Percentiles rank a stretch among this genome's conserved stretches.
These are phyloP conservation scores for Percopsis transmontana DNA, from an alignment of 2,113 vertebrate genomes.

Conservation along the genomic window DNA sequence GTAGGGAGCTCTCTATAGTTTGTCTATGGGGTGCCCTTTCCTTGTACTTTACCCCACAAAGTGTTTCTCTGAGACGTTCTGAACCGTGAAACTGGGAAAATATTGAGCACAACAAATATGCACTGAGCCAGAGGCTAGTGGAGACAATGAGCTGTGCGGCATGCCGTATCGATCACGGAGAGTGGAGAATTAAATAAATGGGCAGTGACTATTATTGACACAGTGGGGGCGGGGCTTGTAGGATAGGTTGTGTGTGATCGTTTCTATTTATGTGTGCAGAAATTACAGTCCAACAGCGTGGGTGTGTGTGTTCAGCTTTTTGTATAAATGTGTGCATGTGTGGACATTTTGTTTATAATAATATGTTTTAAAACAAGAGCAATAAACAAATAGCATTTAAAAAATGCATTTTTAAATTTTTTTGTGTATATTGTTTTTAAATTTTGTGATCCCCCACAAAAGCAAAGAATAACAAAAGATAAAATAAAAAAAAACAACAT, in stretches of 20 bases:
- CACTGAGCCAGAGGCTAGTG: not conserved
- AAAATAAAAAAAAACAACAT: not conserved
- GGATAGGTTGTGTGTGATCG: not conserved
- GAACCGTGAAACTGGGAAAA: not conserved
- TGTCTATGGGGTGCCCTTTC: constrained; percentile 48
- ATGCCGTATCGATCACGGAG: not conserved
- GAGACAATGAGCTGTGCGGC: not conserved
- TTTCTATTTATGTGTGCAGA: not conserved
- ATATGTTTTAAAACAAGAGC: too few relatives aligned
- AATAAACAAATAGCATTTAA: too few relatives aligned
- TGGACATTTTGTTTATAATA: too few relatives aligned
- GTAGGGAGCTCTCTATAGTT: constrained; percentile 23
- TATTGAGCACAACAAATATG: not conserved
- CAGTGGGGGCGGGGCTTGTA: not conserved
- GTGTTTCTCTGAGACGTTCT: constrained; percentile 8
- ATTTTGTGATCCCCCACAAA: too few relatives aligned
- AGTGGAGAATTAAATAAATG: not conserved
- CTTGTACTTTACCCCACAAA: constrained; percentile 38
- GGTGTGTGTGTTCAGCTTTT: too few relatives aligned
- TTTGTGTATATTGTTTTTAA: too few relatives aligned
- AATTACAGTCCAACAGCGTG: too few relatives aligned
- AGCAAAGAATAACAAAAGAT: not conserved
- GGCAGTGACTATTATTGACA: not conserved
- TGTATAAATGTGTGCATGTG: too few relatives aligned
- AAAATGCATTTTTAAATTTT: too few relatives aligned